Evolutionary conservation across 2,888 invertebrate species (phyloP), one percentile per base, ranked within the genome.

Genomic region (Dicycla oo): DNA sequence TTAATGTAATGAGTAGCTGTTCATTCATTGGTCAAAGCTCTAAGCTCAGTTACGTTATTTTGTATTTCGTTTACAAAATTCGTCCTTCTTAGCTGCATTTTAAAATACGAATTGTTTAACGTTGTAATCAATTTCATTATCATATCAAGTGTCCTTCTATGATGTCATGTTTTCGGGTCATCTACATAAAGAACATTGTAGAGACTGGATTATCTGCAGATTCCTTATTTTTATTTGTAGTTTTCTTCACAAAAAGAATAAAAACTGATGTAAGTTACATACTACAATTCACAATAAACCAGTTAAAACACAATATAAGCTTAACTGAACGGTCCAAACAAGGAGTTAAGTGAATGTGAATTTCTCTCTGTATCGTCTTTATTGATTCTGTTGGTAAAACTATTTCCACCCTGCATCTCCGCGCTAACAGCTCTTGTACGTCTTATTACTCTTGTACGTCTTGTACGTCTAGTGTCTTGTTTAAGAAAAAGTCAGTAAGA

Each of bases 11-110:
- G 83, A 81, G 82, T 86, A 87, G 84, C 85, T 87, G 85, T 83
- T 82, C 69, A 76, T 85, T 85, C 77, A 85, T 88, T 90, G 88
- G 90, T 89, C 89, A 74, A 89, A 89, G 89, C 90, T 86, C 86
- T 90, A 88, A 90, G 89, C 89, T 89, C 87, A 82, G 86, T 84
- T 82, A 84, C 49, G 74, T 81, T 67, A 84, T 78, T 79, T 78
- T 43, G 26, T 58, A 18, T 78, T 69, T 80, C 66, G 60, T 71
- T 75, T 73, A 78, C 54, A 66, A 51, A 51, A 72, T 56, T 76
- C 51, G 23, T 47, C n/a, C n/a, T n/a, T 57, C 56, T 53, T 18
- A 45, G 20, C 43, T 64, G 34, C 23, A 70, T 62, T 20, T 47
- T 61, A 38, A 54, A 65, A 61, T 63, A 54, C 23, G 64, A 47